phyloP scores from a whole-genome alignment of 2,113 vertebrate species.

The Rhinolophus sinicus region DNA sequence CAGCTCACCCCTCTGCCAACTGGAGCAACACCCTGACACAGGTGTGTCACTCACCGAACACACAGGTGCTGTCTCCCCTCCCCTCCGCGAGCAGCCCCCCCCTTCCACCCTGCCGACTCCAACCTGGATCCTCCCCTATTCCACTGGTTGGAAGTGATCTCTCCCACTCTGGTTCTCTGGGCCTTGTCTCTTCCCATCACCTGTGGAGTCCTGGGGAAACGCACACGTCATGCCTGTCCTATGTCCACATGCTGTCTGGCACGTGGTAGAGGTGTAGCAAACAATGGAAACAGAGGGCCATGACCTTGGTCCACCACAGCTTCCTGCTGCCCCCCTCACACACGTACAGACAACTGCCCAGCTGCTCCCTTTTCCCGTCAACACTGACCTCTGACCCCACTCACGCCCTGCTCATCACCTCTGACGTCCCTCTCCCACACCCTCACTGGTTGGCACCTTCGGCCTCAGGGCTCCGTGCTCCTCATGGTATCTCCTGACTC shows the following conservation, averaged over 20 bases:
- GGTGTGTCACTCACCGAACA: neutral
- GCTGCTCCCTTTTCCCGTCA: neutral
- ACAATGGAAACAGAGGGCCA: no score
- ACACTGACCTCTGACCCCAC: neutral
- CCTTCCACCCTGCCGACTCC: no score
- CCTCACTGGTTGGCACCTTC: neutral
- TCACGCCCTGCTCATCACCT: neutral
- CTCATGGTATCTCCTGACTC: neutral
- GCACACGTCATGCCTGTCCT: fast-evolving
- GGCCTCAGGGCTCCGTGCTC: neutral
- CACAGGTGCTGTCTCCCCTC: neutral
- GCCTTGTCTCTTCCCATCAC: neutral
- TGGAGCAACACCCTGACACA: neutral
- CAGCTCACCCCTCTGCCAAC: neutral
- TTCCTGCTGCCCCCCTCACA: neutral
- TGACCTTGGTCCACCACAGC: neutral
- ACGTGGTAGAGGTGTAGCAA: fast-evolving
- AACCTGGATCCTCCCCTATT: fast-evolving
- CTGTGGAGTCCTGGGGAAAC: neutral
- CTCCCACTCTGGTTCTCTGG: neutral
- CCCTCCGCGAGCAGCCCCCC: no score
- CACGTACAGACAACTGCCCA: fast-evolving
- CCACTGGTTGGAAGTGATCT: neutral
- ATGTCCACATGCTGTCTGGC: fast-evolving
- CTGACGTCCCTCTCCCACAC: neutral